Evolutionary conservation across 2,888 invertebrate species (phyloP), one percentile per base, ranked within the genome.

Genomic region (Hirtodrosophila confusa): DNA sequence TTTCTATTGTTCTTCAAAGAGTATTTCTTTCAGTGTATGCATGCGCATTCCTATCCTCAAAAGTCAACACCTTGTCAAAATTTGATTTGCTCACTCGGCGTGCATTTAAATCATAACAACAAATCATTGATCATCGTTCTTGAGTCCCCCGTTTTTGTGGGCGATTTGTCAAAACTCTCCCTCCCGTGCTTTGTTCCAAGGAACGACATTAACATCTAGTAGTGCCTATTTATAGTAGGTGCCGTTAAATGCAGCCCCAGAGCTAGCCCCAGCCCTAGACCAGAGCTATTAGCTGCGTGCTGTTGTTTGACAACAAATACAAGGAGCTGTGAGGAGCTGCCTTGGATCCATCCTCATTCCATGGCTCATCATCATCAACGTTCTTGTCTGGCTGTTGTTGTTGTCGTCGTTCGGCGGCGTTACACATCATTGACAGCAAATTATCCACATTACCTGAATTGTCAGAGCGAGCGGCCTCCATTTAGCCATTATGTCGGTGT

Each of bases 371-470:
- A 49, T 54, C 60, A 47, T 35, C 39, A 31, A 11, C 23, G 23
- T 65, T 37, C n/a, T 12, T 11, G 9, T 17, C 17, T 17, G 17
- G 17, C 17, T 33, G 33, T 24, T 57, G 40, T 44, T 39, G 65
- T 10, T 29, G 69, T 33, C 50, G 80, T 31, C 6, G 5, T 4
- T 4, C 45, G 68, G 63, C 68, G 74, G 69, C 90, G 90, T 88
- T 88, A 89, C 90, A 89, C 91, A 84, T 87, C 90, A 88, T 88
- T 89, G 89, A 87, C 89, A 89, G 90, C 89, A 89, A 91, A 90
- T 91, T 90, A 90, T 89, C 91, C 90, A 89, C 89, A 86, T 89
- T 89, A 89, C 88, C 88, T 89, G 88, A 89, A 89, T 87, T 90
- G 88, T 90, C 90, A 89, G 88, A 61, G 57, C 36, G 84, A 79